Conservation (phyloP, 2,888 invertebrate genomes). For the Drosophila hamatofila region DNA sequence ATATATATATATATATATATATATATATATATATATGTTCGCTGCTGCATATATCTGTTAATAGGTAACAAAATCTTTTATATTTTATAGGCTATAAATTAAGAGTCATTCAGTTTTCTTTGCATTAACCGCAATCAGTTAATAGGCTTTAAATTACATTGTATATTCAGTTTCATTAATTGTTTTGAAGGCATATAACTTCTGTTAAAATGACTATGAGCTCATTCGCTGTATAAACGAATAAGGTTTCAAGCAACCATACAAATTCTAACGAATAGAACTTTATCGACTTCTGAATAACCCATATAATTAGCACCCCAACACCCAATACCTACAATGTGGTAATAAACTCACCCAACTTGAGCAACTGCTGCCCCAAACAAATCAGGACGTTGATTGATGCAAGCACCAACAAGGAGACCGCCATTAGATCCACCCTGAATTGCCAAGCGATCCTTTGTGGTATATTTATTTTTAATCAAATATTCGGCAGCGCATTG, state of each 20-base stretch:
- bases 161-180: not conserved
- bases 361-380: conserved; percentile 97
- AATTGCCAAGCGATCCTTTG: conserved; percentile 90
- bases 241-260: too few species aligned
- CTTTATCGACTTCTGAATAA: not conserved
- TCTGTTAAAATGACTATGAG: too few species aligned
- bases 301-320: not conserved
- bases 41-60: too few species aligned
- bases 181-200: not conserved
- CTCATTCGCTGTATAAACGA: too few species aligned
- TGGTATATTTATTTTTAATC: conserved; percentile 92
- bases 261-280: too few species aligned
- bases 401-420: conserved; percentile 96
- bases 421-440: conserved; percentile 99
- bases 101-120: too few species aligned
- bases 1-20: too few species aligned
- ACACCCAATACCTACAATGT: not conserved
- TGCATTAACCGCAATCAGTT: not conserved
- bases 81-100: too few species aligned
- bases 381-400: conserved; percentile 97
- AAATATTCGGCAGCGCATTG: conserved; percentile 96
- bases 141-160: not conserved
- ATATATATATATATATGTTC: too few species aligned
- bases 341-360: conserved; percentile 90
- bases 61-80: too few species aligned